These are phyloP conservation scores for Microplitis mediator DNA, from an alignment of 1,140 invertebrate genomes.

Conservation along the genomic window DNA sequence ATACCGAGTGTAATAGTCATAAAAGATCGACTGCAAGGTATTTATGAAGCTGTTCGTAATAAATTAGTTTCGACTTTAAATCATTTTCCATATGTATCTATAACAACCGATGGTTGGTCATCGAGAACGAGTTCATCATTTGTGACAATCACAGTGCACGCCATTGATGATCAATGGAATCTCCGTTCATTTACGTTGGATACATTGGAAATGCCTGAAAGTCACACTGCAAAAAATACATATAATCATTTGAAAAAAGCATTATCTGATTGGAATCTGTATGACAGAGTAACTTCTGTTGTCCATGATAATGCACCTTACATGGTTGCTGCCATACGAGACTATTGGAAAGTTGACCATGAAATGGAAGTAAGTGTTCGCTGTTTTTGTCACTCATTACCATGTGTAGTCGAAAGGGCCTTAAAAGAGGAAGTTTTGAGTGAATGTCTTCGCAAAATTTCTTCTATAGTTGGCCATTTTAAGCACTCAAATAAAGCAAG, in stretches of 20 bases:
- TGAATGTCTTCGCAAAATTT: too few species aligned
- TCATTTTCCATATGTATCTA: not conserved
- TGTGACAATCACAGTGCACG: conserved; percentile 2
- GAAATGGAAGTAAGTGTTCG: too few species aligned
- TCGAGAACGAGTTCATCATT: not conserved
- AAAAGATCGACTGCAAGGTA: not conserved
- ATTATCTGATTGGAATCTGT: not conserved
- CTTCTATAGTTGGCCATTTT: too few species aligned
- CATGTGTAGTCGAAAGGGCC: too few species aligned
- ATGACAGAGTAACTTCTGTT: too few species aligned
- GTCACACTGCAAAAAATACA: conserved; percentile 4
- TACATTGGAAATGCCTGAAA: conserved; percentile 3
- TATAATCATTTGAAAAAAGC: not conserved
- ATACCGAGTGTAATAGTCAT: conserved; percentile 1
- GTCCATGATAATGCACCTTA: too few species aligned
- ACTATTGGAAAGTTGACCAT: too few species aligned
- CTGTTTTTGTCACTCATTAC: too few species aligned
- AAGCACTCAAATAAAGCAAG: too few species aligned
- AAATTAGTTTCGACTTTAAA: not conserved
- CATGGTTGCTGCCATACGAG: too few species aligned
- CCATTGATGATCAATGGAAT: conserved; percentile 8
- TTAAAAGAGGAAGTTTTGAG: too few species aligned
- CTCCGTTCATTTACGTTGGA: conserved; percentile 7
- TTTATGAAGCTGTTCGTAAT: conserved; percentile 2
- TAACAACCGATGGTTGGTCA: conserved; percentile 14